Percentiles rank a stretch among this genome's conserved stretches.
Evolutionary conservation across 1,140 invertebrate genomes (phyloP).

Genomic region (Drosophila serrata): DNA sequence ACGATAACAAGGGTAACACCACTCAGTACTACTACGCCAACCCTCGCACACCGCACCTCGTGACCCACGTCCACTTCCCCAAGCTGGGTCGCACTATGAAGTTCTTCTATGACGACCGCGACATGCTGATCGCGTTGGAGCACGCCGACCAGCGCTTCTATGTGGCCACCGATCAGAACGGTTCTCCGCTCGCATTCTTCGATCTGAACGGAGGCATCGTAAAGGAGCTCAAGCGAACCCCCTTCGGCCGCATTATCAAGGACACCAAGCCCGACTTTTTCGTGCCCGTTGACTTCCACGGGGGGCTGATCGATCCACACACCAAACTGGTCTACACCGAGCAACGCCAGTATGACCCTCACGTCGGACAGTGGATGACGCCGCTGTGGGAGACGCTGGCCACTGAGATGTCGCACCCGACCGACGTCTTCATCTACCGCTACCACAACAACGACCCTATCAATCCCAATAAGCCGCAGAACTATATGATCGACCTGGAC

Average conservation of each 20-base stretch:
- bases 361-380: conserved; percentile 97
- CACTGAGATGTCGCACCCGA: conserved; percentile 92
- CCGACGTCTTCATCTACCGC: conserved; percentile 95
- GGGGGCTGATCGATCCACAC: conserved; percentile 93
- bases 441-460: conserved; percentile 97
- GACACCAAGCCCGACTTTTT: conserved; percentile 97
- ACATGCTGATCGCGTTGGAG: conserved; percentile 93
- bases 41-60: conserved; percentile 91
- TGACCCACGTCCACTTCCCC: conserved; percentile 97
- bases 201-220: conserved; percentile 95
- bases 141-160: conserved; percentile 94
- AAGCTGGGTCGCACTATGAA: conserved; percentile 91
- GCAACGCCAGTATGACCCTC: conserved; percentile 95
- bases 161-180: conserved; percentile 96
- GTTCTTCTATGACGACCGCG: conserved; percentile 94
- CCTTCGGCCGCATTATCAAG: conserved; percentile 94
- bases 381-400: conserved; percentile 95
- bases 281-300: conserved; percentile 96
- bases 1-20: conserved; percentile 95
- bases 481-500: conserved; percentile 93
- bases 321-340: conserved; percentile 92
- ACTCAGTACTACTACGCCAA: conserved; percentile 98
- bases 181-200: conserved; percentile 95
- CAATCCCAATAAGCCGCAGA: conserved; percentile 91
- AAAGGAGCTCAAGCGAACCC: conserved; percentile 96